Evolutionary conservation across 2,888 invertebrate species (phyloP), one percentile per base, ranked within the genome.

Genomic region (Cabera pusaria): DNA sequence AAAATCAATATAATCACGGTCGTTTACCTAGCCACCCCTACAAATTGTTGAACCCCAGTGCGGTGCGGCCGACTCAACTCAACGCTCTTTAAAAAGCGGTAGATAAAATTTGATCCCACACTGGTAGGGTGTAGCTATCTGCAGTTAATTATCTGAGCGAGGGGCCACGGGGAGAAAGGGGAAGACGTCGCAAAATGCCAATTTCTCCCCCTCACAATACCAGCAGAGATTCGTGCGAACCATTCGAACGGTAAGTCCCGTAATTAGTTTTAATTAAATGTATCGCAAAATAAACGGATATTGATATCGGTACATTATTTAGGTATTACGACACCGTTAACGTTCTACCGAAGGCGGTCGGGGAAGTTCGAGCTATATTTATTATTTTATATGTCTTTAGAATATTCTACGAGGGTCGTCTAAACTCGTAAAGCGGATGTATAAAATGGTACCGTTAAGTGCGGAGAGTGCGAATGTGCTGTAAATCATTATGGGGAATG

Each of bases 191-290:
- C 72, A 68, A 76, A 68, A 71, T 72, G 70, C 72, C 81, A 70
- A 76, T 75, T 71, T 67, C 77, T 72, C 76, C 82, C 78, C 71
- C 59, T 55, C 44, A 55, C 64, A 61, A 66, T 56, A 65, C 25
- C 60, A 63, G 59, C 55, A 57, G 67, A 76, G 75, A 75, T 77
- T 72, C 72, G 59, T 56, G 59, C 59, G 57, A 67, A 64, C 71
- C 71, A 72, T 73, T 63, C 69, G 64, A 72, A 74, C 69, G 69
- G 67, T 71, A 72, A 71, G 73, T 72, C 70, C 56, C 58, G 72
- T 80, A 82, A 85, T 84, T 81, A 79, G 74, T 79, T 85, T 86
- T 84, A 83, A 84, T 85, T 84, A 85, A 84, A 83, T 68, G 67
- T 68, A 60, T 72, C 64, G 65, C 55, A 64, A 61, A 62, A 72